These are phyloP conservation scores for Tethea ocularis DNA, from an alignment of 2,888 invertebrate species.

Conservation along the genomic window DNA sequence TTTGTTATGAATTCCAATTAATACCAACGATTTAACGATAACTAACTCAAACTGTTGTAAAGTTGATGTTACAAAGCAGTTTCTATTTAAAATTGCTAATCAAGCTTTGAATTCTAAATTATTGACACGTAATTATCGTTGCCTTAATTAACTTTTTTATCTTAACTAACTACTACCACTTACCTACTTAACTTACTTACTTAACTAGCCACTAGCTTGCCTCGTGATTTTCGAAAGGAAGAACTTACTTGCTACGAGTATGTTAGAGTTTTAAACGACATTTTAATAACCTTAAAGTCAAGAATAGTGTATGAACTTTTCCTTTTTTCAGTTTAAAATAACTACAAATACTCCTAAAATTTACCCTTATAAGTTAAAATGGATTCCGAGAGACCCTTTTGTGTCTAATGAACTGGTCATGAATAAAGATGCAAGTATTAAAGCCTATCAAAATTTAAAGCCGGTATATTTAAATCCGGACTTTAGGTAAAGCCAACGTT, in stretches of 20 bases:
- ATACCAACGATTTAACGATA: background rate
- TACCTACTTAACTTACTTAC: too few relatives aligned
- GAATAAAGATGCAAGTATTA: slow-evolving; percentile 33
- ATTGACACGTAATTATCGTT: background rate
- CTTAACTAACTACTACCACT: too few relatives aligned
- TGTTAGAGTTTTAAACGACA: too few relatives aligned
- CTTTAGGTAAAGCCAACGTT: background rate
- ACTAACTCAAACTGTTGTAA: slow-evolving; percentile 5
- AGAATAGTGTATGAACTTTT: background rate
- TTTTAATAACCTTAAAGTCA: background rate
- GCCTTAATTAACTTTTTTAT: too few relatives aligned
- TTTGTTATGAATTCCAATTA: slow-evolving; percentile 8
- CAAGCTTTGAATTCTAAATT: background rate
- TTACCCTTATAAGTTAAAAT: background rate
- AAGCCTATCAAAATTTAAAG: slow-evolving; percentile 25
- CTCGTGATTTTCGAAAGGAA: too few relatives aligned
- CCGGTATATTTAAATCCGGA: slow-evolving; percentile 18
- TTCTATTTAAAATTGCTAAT: background rate
- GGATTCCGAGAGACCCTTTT: background rate
- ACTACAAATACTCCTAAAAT: background rate
- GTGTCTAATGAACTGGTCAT: slow-evolving; percentile 15
- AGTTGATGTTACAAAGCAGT: background rate
- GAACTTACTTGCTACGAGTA: too few relatives aligned
- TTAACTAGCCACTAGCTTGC: too few relatives aligned
- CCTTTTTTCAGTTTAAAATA: slow-evolving; percentile 7